phyloP scores from a whole-genome alignment of 2,888 invertebrate species.

The Myathropa florea region DNA sequence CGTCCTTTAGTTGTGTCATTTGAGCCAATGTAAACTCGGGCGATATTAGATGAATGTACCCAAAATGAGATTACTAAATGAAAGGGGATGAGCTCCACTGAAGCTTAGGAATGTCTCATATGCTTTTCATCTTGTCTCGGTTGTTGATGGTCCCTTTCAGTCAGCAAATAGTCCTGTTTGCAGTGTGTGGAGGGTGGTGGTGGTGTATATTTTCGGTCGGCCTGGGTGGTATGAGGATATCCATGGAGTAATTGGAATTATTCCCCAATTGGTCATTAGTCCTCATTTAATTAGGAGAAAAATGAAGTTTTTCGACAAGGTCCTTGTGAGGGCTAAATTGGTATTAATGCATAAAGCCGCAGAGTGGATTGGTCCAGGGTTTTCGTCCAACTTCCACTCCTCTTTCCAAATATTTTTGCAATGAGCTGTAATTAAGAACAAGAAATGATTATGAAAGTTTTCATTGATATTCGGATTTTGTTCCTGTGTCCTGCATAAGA shows the following conservation, averaged over 20 bases:
- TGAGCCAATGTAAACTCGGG: constrained; percentile 37
- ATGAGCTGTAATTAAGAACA: constrained; percentile 21
- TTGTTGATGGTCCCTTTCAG: constrained; percentile 11
- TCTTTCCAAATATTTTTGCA: background rate
- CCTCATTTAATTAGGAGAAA: constrained; percentile 43
- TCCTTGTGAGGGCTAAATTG: constrained; percentile 22
- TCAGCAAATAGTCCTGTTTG: constrained; percentile 21
- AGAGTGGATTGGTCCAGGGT: background rate
- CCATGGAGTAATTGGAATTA: constrained; percentile 49
- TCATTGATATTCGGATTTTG: background rate
- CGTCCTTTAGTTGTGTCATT: background rate
- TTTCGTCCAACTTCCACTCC: background rate
- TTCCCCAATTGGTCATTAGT: constrained; percentile 55
- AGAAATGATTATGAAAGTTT: constrained; percentile 16
- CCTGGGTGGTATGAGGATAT: background rate
- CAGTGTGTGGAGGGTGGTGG: background rate
- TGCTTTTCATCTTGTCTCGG: constrained; percentile 10
- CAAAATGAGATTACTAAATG: constrained; percentile 31
- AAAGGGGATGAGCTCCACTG: background rate
- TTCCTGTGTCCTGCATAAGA: background rate
- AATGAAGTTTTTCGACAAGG: constrained; percentile 13
- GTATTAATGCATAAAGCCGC: constrained; percentile 13
- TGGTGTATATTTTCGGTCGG: background rate
- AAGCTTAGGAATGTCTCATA: constrained; percentile 3
- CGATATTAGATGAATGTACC: constrained; percentile 30